Percentiles rank a stretch among this genome's conserved stretches.
Conservation (phyloP, 2,113 vertebrate species). For the Rhea pennata region DNA sequence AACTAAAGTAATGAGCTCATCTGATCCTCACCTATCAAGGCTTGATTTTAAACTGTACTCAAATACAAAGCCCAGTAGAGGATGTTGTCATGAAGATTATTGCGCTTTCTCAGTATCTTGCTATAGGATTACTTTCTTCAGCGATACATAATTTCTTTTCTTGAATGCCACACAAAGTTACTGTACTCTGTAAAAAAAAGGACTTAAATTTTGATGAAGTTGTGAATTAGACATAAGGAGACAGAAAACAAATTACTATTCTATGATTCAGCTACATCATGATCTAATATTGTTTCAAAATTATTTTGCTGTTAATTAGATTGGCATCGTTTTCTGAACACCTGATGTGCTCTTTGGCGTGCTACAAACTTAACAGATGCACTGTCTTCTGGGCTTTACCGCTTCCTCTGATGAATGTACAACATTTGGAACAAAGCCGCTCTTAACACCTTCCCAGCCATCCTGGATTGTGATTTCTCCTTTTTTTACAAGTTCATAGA, state of each 20-base stretch:
- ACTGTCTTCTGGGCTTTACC: conserved; percentile 79
- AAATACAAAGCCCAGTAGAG: conserved; percentile 23
- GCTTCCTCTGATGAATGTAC: conserved; percentile 85
- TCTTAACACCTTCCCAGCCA: conserved; percentile 87
- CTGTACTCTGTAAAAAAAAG: conserved; percentile 19
- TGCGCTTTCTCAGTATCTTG: conserved; percentile 38
- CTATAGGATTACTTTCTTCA: conserved; percentile 16
- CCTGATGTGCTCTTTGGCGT: conserved; percentile 64
- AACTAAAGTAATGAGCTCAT: conserved; percentile 24
- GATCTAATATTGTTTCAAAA: conserved; percentile 45
- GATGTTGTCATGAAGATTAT: neutral
- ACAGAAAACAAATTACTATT: neutral
- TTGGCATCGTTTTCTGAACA: conserved; percentile 54
- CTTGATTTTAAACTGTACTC: conserved; percentile 39
- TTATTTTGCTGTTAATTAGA: conserved; percentile 17
- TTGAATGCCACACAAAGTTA: conserved; percentile 4
- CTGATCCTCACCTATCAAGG: conserved; percentile 10
- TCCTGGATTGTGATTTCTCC: conserved; percentile 84
- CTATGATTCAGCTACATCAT: conserved; percentile 25
- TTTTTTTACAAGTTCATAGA: conserved; percentile 84
- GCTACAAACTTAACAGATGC: conserved; percentile 73
- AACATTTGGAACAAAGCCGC: conserved; percentile 82
- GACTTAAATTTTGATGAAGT: conserved; percentile 37
- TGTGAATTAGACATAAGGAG: conserved; percentile 47
- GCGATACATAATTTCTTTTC: conserved; percentile 13